phyloP scores from a whole-genome alignment of 2,113 vertebrate genomes.

The Montifringilla adamsi region DNA sequence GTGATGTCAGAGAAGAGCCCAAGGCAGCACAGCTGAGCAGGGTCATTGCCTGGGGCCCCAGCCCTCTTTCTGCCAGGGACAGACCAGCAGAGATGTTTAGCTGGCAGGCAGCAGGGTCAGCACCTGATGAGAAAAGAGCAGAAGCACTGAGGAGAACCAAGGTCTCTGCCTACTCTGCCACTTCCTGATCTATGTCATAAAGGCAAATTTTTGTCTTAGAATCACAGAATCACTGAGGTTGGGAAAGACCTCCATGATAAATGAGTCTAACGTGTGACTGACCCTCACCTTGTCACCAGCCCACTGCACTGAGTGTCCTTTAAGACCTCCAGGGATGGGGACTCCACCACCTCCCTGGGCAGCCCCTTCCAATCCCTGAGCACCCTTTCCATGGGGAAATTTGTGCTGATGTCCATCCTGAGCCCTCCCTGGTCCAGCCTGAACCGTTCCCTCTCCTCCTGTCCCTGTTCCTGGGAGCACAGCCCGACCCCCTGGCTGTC shows the following conservation, averaged over 20 bases:
- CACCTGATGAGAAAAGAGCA: background rate
- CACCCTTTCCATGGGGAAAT: rapidly evolving
- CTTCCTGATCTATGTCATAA: background rate
- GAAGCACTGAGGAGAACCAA: background rate
- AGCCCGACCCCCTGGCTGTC: background rate
- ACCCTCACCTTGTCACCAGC: background rate
- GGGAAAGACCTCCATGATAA: background rate
- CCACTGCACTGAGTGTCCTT: background rate
- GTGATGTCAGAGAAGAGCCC: background rate
- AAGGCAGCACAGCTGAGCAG: background rate
- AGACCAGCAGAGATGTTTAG: background rate
- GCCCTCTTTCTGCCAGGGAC: background rate
- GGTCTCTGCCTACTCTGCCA: background rate
- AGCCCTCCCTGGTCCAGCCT: background rate
- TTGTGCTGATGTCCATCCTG: rapidly evolving
- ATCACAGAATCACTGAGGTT: background rate
- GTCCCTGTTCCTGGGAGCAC: background rate
- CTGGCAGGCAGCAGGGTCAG: background rate
- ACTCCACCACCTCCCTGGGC: rapidly evolving
- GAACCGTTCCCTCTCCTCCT: background rate
- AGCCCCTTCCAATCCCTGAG: rapidly evolving
- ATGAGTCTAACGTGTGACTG: rapidly evolving
- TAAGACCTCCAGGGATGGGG: background rate
- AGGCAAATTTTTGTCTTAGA: background rate
- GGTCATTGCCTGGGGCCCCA: background rate